These are phyloP conservation scores for Hydrolagus affinis DNA, from an alignment of 2,113 vertebrate species.

Conservation along the genomic window DNA sequence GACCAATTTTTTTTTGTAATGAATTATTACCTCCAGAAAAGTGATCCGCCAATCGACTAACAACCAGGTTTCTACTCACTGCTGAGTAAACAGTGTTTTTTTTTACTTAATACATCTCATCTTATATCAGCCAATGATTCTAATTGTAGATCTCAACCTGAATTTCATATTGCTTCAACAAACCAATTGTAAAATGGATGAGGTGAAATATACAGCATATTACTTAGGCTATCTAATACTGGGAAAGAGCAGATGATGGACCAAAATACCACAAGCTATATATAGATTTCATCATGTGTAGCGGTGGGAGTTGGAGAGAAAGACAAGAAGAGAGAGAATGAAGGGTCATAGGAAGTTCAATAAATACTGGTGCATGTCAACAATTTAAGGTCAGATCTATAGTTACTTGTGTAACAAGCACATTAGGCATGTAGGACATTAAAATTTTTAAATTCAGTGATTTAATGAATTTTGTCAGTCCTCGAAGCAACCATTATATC, in stretches of 20 bases:
- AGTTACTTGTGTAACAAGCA: background rate
- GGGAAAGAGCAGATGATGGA: background rate
- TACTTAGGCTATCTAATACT: background rate
- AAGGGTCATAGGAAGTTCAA: background rate
- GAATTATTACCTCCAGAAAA: too few species aligned
- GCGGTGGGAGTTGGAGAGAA: background rate
- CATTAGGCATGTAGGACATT: background rate
- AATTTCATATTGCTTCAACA: background rate
- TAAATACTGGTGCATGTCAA: background rate
- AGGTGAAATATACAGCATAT: too few species aligned
- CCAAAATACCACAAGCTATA: background rate
- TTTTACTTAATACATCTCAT: background rate
- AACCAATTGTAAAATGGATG: too few species aligned
- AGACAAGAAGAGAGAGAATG: background rate
- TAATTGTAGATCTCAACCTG: background rate
- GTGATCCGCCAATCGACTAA: too few species aligned
- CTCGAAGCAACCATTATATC: background rate
- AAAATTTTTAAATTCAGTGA: background rate
- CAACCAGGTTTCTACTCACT: too few species aligned
- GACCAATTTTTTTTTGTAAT: too few species aligned
- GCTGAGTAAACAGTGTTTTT: too few species aligned
- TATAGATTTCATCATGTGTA: background rate
- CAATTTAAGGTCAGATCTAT: background rate
- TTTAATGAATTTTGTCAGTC: background rate
- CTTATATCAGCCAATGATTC: background rate